Base-by-base conservation (phyloP, 2,888 invertebrate genomes). In the Macaria notata region DNA sequence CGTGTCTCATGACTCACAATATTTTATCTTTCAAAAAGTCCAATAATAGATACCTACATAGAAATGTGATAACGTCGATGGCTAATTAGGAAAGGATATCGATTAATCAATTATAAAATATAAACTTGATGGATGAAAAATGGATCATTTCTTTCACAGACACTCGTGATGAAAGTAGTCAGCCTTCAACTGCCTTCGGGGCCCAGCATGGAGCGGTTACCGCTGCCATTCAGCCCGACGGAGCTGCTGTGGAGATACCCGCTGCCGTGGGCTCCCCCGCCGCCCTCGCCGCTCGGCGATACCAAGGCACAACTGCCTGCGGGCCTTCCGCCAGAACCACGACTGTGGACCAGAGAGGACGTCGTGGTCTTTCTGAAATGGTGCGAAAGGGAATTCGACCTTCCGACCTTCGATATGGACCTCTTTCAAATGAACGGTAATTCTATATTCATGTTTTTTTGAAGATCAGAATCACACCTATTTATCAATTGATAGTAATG, bases 351-450 rank as follows among this genome's bases (percentile, higher is more conserved):
- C 56, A 94, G 98, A 68, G 98, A 98, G 69, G 98, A 98, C 81
- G 98, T 98, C 29, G 92, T 94, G 46, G 93, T 95, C 53, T 98
- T 98, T 85, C 90, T 98, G 49, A 95, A 96, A 78, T 98, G 98
- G 95, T 97, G 97, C 68, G 97, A 98, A 85, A 93, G 96, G 66
- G 97, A 98, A 88, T 98, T 97, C 82, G 98, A 98, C 84, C 91
- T 98, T 68, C 97, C 97, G 52, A 95, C 96, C 71, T 96, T 98
- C 79, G 97, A 98, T 79, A 95, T 96, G 94, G 97, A 98, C 78
- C 94, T 97, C 88, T 98, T 98, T 84, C 97, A 97, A 92, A 98
- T 98, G 98, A 98, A 98, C 84, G 98, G 98, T 93, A 89, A 92
- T 84, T 75, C 64, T 44, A 45, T 9, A 49, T 42, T 43, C n/a